Evolutionary conservation across 2,797 vertebrate genomes (phyloP).

Genomic region (Xiphorhynchus erythropygius): DNA sequence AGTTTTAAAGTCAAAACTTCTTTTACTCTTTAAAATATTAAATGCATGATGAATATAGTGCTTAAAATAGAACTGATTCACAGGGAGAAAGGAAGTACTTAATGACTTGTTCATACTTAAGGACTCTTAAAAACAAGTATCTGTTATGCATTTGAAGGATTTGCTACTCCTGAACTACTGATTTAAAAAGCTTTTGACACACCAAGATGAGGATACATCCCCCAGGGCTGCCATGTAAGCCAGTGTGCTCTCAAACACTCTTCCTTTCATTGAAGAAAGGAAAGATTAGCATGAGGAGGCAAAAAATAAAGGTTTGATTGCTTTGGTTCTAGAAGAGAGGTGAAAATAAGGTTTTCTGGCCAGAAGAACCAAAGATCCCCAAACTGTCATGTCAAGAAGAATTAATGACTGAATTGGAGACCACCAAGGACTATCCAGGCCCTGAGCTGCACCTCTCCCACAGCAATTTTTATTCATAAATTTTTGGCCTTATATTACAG

Average conservation of each 20-base stretch:
- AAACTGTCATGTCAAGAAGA: neutral
- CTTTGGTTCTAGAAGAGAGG: neutral
- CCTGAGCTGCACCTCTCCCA: neutral
- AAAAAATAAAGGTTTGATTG: neutral
- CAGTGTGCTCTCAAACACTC: neutral
- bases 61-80: constrained; percentile 25
- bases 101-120: constrained; percentile 22
- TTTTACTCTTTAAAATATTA: neutral
- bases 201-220: neutral
- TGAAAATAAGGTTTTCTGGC: neutral
- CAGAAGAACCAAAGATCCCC: neutral
- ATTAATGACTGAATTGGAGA: neutral
- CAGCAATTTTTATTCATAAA: neutral
- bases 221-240: neutral
- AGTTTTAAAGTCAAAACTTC: neutral
- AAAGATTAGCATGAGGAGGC: neutral
- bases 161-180: neutral
- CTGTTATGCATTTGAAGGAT: constrained; percentile 3
- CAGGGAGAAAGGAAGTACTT: constrained; percentile 3
- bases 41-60: neutral
- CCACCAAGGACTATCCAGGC: neutral
- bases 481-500: neutral
- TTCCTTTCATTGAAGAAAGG: neutral
- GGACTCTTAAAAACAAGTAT: constrained; percentile 39
- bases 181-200: constrained; percentile 34